Evolutionary conservation across 2,888 invertebrate genomes (phyloP), one percentile per base, ranked within the genome.

Genomic region (Cephus nigrinus): DNA sequence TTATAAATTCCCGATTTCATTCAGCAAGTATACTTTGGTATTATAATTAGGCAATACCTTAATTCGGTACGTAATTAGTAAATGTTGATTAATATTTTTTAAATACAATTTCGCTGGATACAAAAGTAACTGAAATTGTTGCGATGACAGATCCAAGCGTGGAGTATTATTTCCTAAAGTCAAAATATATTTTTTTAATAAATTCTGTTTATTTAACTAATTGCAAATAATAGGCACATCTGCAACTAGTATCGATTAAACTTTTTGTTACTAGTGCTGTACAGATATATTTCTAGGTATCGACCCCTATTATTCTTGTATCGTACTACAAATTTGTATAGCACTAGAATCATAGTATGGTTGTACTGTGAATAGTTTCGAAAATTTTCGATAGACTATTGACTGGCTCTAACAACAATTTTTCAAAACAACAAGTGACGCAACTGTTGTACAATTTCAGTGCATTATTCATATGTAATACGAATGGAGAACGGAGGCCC

Each of bases 381-480:
- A 55, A 55, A 55, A 55, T 1, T 55, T 23, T 55, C 55, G 9
- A 55, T 2, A 55, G n/a, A 40, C 36, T 15, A 1, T 15, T 40
- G 4, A 40, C 23, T 23, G 55, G 23, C 55, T 15, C 1, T 55
- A 55, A 55, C 30, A 15, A 15, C 33, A 23, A 69, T 35, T 75
- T 55, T 77, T 15, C 15, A 77, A 72, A 79, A 75, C 30, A 12
- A 34, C 31, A n/a, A 76, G 80, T 76, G 75, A 32, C 75, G 76
- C 69, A 78, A 68, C 78, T 35, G 68, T 72, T 76, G 34, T 72
- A 75, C 68, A 73, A 76, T 33, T 71, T 71, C n/a, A 11, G 11
- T 55, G 55, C 9, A 55, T 55, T 55, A 55, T 55, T 23, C 23
- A 23, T 55, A 23, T 55, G 55, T 55, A 55, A 15, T 55, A 23